These are phyloP conservation scores for Euphydryas editha DNA, from an alignment of 2,888 invertebrate species.

Conservation along the genomic window DNA sequence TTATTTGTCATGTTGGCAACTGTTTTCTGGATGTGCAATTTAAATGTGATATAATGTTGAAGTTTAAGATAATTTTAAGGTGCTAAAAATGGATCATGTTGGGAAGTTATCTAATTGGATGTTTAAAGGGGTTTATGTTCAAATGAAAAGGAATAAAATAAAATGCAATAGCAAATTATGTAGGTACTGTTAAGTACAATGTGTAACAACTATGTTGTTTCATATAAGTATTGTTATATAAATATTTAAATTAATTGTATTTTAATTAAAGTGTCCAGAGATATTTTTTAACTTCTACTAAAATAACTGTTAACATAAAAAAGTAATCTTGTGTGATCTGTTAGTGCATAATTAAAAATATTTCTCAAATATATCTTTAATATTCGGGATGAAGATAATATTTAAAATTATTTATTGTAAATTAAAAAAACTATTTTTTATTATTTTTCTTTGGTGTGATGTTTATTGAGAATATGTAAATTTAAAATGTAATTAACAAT, in stretches of 20 bases:
- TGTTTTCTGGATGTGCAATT: constrained; percentile 77
- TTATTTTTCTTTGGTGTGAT: constrained; percentile 29
- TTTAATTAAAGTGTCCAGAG: constrained; percentile 34
- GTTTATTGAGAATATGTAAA: constrained; percentile 11
- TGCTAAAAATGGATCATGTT: constrained; percentile 71
- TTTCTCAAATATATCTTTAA: constrained; percentile 21
- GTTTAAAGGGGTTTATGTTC: constrained; percentile 51
- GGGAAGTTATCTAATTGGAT: constrained; percentile 54
- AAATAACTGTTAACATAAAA: constrained; percentile 27
- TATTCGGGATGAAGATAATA: constrained; percentile 31
- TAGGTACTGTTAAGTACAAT: constrained; percentile 77
- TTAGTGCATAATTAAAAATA: constrained; percentile 22
- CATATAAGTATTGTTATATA: constrained; percentile 42
- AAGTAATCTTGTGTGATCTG: constrained; percentile 27
- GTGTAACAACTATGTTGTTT: constrained; percentile 81
- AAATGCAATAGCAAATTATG: constrained; percentile 51
- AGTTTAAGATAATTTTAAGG: constrained; percentile 70
- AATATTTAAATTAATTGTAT: constrained; percentile 35
- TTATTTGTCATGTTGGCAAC: constrained; percentile 49
- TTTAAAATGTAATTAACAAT: constrained; percentile 17
- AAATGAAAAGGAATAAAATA: constrained; percentile 41
- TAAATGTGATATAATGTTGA: constrained; percentile 75
- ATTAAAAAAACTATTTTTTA: constrained; percentile 37
- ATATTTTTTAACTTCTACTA: constrained; percentile 35
- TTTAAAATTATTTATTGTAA: constrained; percentile 30